Percentiles rank a stretch among this genome's conserved stretches.
Conservation (phyloP, 2,113 vertebrate genomes). For the Sardina pilchardus region DNA sequence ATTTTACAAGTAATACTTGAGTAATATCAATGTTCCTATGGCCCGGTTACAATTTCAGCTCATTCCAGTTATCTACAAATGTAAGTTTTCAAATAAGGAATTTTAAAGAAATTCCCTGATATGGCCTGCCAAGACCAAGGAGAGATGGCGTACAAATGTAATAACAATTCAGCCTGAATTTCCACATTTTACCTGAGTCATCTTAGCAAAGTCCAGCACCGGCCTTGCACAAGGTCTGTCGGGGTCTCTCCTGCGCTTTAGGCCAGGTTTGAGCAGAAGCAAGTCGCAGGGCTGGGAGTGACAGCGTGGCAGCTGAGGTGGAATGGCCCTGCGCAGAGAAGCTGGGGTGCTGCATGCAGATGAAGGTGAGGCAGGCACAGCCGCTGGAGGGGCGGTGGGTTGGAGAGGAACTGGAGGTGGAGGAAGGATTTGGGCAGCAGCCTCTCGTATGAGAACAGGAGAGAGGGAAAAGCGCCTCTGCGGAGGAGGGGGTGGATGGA, state of each 20-base stretch:
- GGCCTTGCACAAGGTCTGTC: constrained; percentile 80
- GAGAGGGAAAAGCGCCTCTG: constrained; percentile 85
- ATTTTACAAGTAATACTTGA: no score
- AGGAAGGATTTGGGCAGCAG: constrained; percentile 71
- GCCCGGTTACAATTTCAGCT: no score
- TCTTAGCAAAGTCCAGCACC: constrained; percentile 82
- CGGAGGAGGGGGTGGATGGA: constrained; percentile 66
- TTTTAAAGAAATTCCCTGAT: no score
- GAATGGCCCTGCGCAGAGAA: constrained; percentile 76
- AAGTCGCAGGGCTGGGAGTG: constrained; percentile 90
- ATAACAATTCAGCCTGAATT: background rate
- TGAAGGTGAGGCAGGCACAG: constrained; percentile 74
- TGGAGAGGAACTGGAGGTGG: constrained; percentile 68
- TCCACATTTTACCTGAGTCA: constrained; percentile 78
- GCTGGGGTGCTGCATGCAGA: constrained; percentile 83
- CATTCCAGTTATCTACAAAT: no score
- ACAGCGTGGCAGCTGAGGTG: constrained; percentile 81
- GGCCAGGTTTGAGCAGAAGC: constrained; percentile 76
- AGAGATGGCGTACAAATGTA: background rate
- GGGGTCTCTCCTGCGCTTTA: constrained; percentile 84
- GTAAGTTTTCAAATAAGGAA: no score
- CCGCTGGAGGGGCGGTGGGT: constrained; percentile 65
- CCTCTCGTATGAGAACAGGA: constrained; percentile 80
- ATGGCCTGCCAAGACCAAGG: background rate
- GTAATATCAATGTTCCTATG: no score